Conservation (phyloP, 2,113 vertebrate species). For the Grammomys surdaster region DNA sequence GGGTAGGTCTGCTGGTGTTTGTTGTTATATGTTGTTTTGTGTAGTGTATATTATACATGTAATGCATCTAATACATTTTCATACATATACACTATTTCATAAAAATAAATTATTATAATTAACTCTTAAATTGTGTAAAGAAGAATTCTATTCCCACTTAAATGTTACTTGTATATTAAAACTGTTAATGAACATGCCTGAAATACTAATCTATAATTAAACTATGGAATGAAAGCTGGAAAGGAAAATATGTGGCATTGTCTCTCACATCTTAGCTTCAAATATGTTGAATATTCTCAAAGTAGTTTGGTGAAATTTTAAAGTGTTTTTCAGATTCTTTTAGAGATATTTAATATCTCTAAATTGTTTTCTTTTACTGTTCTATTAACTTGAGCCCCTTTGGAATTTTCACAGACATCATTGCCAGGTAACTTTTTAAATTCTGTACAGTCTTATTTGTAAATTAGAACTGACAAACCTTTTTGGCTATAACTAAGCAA, state of each 20-base stretch:
- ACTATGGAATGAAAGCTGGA: conserved; percentile 10
- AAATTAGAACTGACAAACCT: background rate
- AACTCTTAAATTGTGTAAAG: background rate
- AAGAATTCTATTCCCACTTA: conserved; percentile 20
- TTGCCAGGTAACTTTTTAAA: background rate
- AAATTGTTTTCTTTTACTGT: conserved; percentile 31
- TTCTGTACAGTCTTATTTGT: conserved; percentile 8
- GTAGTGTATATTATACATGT: background rate
- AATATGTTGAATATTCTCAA: background rate
- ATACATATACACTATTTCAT: background rate
- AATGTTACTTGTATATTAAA: conserved; percentile 40
- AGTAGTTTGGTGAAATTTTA: conserved; percentile 31
- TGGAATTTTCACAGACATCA: conserved; percentile 17
- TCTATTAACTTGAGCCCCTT: conserved; percentile 17
- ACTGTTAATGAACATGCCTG: conserved; percentile 10
- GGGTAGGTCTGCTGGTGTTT: background rate
- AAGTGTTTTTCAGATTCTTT: conserved; percentile 33
- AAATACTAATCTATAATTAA: conserved; percentile 13
- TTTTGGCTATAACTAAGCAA: conserved; percentile 4
- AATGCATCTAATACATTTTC: conserved; percentile 11
- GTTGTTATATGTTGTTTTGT: background rate
- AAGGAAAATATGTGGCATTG: background rate
- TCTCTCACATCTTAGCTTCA: background rate
- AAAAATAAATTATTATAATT: conserved; percentile 13
- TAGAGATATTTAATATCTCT: background rate